Conservation (phyloP, 2,888 invertebrate genomes). For the Diarsia rubi region DNA sequence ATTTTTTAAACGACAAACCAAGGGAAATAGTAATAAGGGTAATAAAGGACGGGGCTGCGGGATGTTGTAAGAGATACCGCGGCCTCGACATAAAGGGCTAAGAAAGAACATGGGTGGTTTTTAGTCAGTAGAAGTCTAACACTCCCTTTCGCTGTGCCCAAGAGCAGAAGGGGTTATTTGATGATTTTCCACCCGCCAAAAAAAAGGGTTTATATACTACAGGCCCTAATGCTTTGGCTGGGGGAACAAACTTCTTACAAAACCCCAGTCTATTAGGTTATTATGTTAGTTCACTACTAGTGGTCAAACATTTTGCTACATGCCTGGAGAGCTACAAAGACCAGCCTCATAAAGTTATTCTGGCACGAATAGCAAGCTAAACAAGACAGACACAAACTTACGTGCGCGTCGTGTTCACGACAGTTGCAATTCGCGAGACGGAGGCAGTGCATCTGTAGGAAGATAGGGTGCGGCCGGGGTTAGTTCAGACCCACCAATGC, state of each 20-base stretch:
- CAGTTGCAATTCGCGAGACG: constrained; percentile 81
- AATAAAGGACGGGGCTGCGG: too few relatives aligned
- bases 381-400: constrained; percentile 75
- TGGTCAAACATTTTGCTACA: neutral
- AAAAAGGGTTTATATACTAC: too few relatives aligned
- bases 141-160: too few relatives aligned
- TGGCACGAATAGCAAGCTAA: neutral
- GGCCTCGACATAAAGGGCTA: too few relatives aligned
- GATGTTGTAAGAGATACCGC: too few relatives aligned
- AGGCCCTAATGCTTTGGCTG: too few relatives aligned
- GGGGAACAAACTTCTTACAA: neutral
- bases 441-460: constrained; percentile 84
- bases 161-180: too few relatives aligned
- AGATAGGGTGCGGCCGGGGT: constrained; percentile 63
- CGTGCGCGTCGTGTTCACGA: constrained; percentile 81
- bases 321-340: neutral
- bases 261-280: neutral
- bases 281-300: neutral
- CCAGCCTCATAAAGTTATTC: neutral
- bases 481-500: constrained; percentile 56
- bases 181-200: too few relatives aligned
- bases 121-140: too few relatives aligned
- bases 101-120: too few relatives aligned
- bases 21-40: too few relatives aligned
- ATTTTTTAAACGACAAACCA: neutral